Evolutionary conservation across 2,797 vertebrate species (phyloP).

Genomic region (Tamandua tetradactyla): DNA sequence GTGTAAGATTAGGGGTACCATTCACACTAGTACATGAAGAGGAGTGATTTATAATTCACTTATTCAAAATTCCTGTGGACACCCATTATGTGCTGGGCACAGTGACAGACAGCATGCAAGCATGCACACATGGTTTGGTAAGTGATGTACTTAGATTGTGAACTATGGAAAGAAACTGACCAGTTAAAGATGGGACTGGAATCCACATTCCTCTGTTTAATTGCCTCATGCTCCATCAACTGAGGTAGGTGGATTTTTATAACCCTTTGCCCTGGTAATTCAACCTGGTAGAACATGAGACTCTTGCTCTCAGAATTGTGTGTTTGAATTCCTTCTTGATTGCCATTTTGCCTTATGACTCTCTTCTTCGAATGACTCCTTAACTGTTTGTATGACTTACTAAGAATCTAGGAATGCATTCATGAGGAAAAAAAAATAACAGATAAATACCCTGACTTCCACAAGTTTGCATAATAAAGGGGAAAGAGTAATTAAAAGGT

Average conservation of each 20-base stretch:
- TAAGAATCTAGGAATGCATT: neutral
- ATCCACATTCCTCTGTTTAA: neutral
- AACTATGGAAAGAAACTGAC: neutral
- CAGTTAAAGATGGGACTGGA: neutral
- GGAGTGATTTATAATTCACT: neutral
- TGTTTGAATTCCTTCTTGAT: neutral
- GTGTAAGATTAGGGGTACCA: neutral
- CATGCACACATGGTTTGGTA: neutral
- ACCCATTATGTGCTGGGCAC: neutral
- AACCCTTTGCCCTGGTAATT: neutral
- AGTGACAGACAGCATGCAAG: neutral
- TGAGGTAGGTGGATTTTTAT: too few species aligned
- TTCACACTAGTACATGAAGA: neutral
- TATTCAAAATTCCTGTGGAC: neutral
- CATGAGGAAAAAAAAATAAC: neutral
- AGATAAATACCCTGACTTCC: neutral
- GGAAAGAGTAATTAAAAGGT: neutral
- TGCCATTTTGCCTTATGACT: too few species aligned
- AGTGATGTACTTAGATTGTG: neutral
- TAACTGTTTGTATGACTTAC: neutral
- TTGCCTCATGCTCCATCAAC: neutral
- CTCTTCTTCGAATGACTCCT: neutral
- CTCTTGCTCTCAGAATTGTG: neutral
- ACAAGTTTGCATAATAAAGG: neutral
- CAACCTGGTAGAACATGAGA: neutral